These are phyloP conservation scores for Peromyscus attwateri DNA, from an alignment of 2,797 vertebrate species.

Conservation along the genomic window DNA sequence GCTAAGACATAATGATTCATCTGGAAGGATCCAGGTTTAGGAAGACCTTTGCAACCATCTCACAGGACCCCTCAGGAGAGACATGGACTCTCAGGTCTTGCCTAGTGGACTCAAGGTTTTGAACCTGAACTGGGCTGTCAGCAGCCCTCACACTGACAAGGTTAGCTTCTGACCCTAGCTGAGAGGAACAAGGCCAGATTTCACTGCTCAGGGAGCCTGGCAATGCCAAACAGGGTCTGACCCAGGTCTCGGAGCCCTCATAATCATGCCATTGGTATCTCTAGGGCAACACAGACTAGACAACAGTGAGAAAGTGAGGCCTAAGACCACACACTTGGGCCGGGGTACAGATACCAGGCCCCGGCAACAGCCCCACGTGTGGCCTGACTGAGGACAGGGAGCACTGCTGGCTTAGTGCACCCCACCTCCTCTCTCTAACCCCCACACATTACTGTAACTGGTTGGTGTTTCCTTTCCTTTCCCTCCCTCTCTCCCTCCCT, in stretches of 20 bases:
- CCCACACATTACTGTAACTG: background rate
- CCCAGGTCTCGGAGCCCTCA: background rate
- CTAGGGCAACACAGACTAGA: background rate
- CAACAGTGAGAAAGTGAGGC: background rate
- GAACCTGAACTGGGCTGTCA: background rate
- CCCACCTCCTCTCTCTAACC: background rate
- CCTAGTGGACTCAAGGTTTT: background rate
- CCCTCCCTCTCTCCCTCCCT: no score
- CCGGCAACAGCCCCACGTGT: background rate
- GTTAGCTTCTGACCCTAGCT: background rate
- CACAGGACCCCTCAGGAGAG: background rate
- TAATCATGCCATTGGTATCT: background rate
- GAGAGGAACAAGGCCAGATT: background rate
- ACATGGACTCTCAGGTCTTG: background rate
- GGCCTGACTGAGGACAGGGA: background rate
- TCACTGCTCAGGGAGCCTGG: background rate
- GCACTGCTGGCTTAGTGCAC: background rate
- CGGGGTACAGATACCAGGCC: background rate
- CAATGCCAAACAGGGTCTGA: background rate
- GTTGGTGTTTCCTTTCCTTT: no score
- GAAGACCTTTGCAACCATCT: background rate
- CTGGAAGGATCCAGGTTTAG: background rate
- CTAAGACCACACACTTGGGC: background rate
- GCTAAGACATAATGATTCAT: background rate
- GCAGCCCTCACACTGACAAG: background rate